phyloP scores from a whole-genome alignment of 1,140 invertebrate genomes.

The Scaptomyza graminum region DNA sequence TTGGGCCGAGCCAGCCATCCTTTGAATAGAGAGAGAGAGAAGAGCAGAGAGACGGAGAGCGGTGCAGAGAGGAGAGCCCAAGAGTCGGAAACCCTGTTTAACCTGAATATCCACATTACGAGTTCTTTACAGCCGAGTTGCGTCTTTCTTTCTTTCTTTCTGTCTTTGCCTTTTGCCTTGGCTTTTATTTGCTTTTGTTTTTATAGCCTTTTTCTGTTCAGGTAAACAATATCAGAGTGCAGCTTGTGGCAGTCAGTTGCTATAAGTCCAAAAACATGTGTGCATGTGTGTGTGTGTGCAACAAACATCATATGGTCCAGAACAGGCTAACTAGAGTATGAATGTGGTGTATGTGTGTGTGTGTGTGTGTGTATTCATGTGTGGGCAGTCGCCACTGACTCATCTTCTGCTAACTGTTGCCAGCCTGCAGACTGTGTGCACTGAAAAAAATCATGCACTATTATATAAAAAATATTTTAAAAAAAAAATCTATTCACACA shows the following conservation, averaged over 20 bases:
- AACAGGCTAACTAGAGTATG: background rate
- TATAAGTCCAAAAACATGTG: too few relatives aligned
- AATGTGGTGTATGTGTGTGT: background rate
- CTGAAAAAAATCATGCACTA: background rate
- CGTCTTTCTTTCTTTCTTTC: slow-evolving; percentile 27
- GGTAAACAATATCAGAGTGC: slow-evolving; percentile 58
- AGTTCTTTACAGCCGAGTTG: slow-evolving; percentile 28
- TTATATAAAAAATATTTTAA: too few relatives aligned
- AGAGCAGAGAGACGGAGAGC: background rate
- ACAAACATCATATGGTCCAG: slow-evolving; percentile 56
- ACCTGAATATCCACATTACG: slow-evolving; percentile 77
- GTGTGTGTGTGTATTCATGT: slow-evolving; percentile 1
- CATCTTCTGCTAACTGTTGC: slow-evolving; percentile 28
- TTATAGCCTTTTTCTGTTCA: slow-evolving; percentile 74
- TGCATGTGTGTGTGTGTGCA: background rate
- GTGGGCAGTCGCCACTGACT: slow-evolving; percentile 41
- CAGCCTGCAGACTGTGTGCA: slow-evolving; percentile 3
- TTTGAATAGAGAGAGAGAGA: slow-evolving; percentile 24
- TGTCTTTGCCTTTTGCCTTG: slow-evolving; percentile 20
- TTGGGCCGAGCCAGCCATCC: slow-evolving; percentile 48
- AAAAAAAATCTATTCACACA: too few relatives aligned
- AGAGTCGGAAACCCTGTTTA: slow-evolving; percentile 64
- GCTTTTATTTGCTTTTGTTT: slow-evolving; percentile 77
- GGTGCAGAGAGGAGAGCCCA: background rate
- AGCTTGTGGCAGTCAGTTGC: background rate